Conservation (phyloP, 2,888 invertebrate genomes). For the Theretra japonica region DNA sequence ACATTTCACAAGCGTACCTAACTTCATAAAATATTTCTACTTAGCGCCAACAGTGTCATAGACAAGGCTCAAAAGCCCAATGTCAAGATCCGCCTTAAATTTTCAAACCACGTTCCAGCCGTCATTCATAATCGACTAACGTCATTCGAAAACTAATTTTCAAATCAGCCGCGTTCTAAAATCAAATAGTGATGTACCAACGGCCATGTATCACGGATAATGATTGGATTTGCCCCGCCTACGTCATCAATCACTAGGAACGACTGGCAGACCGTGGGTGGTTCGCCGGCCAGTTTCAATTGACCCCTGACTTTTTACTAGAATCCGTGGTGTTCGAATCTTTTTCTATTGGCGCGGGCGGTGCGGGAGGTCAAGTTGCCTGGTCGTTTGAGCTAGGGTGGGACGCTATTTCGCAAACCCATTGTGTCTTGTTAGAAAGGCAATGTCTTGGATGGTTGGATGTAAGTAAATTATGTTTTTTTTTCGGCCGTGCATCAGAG, state of each 20-base stretch:
- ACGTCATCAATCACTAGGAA: conserved; percentile 81
- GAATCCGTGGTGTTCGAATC: neutral
- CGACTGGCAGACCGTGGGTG: conserved; percentile 72
- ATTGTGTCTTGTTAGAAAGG: conserved; percentile 82
- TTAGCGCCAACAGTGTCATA: neutral
- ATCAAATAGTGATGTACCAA: conserved; percentile 76
- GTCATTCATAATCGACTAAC: conserved; percentile 30
- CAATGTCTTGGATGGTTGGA: conserved; percentile 80
- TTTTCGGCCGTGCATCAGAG: conserved; percentile 42
- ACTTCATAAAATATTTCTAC: too few relatives aligned
- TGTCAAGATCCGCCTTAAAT: neutral
- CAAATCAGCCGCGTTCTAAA: conserved; percentile 45
- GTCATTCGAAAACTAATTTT: conserved; percentile 26
- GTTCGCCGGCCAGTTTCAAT: conserved; percentile 52
- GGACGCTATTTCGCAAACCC: conserved; percentile 71
- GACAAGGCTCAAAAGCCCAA: neutral
- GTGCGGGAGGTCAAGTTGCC: conserved; percentile 47
- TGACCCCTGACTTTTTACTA: conserved; percentile 58
- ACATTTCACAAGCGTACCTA: too few relatives aligned
- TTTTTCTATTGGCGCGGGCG: conserved; percentile 34
- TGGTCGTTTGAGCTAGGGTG: conserved; percentile 64
- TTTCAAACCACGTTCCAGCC: conserved; percentile 16
- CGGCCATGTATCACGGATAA: conserved; percentile 83
- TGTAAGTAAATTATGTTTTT: conserved; percentile 82
- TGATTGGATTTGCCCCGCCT: conserved; percentile 84